Base-by-base conservation (phyloP, 2,888 invertebrate species). In the Sinelater perroti region DNA sequence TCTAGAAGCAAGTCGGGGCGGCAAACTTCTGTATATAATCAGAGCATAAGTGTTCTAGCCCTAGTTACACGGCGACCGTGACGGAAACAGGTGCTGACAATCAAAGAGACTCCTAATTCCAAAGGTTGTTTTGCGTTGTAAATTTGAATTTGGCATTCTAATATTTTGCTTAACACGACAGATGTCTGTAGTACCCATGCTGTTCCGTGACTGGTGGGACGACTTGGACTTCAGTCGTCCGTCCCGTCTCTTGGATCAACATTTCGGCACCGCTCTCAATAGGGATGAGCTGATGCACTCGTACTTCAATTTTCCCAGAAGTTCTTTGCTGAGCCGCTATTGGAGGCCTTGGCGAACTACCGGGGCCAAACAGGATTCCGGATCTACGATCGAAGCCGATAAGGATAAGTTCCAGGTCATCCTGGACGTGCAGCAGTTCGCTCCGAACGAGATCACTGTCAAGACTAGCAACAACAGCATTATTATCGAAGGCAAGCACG, bases 181-280 rank as follows among this genome's bases (percentile, higher is more conserved):
- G 83, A 92, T 92, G 92, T 91, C 92, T 71, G 81, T 90, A 77
- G 90, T 92, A 65, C 92, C 92, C 60, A 81, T 91, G 76, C 82
- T 90, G 79, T 92, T 91, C 60, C 90, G 91, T 64, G 91, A 92
- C 73, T 91, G 91, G 91, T 92, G 91, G 91, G 90, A 91, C 75
- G 91, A 91, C 70, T 84, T 85, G 74, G 88, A 85, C 46, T 76
- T 81, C 68, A 77, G 78, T 1, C 81, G 88, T 54, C 90, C 90
- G 8, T 89, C 90, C 42, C 84, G 91, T 38, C 83, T 92, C 47
- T 76, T 90, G 67, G 91, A 92, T 78, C 92, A 92, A 79, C 89
- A 92, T 73, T 93, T 93, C 72, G 92, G 91, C 58, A 83, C 87
- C 68, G 91, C 90, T 1, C 80, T 92, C 40, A 83, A 84, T 65